These are phyloP conservation scores for Sebastes hubbsi DNA, from an alignment of 2,797 vertebrate species.

Conservation along the genomic window DNA sequence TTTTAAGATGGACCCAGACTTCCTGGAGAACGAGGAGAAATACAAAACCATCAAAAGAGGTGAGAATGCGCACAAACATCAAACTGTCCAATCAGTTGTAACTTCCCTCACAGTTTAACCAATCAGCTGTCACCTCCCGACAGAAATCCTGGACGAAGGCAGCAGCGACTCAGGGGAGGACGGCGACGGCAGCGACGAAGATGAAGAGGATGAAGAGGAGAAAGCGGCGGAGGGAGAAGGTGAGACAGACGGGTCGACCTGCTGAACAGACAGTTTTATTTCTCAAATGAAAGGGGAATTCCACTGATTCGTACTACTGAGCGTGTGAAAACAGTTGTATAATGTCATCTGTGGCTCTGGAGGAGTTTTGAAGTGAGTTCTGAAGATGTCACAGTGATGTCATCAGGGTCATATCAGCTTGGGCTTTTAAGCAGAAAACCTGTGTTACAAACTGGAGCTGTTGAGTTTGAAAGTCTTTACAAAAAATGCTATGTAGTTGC, in stretches of 20 bases:
- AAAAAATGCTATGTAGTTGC: not conserved
- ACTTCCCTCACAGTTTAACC: slow-evolving; percentile 7
- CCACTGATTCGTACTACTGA: no score
- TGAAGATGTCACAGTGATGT: not conserved
- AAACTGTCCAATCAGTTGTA: not conserved
- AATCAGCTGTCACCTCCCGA: not conserved
- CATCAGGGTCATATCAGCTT: not conserved
- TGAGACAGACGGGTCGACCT: not conserved
- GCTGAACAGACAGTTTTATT: not conserved
- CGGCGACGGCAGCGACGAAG: slow-evolving; percentile 89
- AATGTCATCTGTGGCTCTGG: not conserved
- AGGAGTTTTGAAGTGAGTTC: not conserved
- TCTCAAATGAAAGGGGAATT: no score
- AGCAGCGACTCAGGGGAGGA: slow-evolving; percentile 93
- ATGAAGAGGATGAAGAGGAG: slow-evolving; percentile 85
- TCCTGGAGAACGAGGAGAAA: slow-evolving; percentile 96
- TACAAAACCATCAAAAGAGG: slow-evolving; percentile 95
- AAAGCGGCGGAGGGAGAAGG: slow-evolving; percentile 74
- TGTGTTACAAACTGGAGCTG: not conserved
- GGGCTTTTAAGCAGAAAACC: no score
- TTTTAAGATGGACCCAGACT: slow-evolving; percentile 97
- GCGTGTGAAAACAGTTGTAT: no score
- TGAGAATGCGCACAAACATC: slow-evolving; percentile 56
- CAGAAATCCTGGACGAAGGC: slow-evolving; percentile 97
- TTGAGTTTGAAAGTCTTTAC: not conserved